These are phyloP conservation scores for Formica selysi DNA, from an alignment of 1,140 invertebrate genomes.

Conservation along the genomic window DNA sequence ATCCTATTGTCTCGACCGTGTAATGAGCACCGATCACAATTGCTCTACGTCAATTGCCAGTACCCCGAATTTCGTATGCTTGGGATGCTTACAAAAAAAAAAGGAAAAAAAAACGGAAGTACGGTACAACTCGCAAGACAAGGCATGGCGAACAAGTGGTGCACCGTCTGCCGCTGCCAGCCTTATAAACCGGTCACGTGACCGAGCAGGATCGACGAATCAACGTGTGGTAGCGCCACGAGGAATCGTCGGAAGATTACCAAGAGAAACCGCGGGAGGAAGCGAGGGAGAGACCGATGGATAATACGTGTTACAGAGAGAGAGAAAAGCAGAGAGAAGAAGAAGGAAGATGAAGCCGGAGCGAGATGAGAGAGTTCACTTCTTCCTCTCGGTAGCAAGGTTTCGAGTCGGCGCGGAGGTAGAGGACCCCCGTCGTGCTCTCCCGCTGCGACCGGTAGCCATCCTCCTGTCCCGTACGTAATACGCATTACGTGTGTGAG, in stretches of 20 bases:
- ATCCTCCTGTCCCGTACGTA: slow-evolving; percentile 86
- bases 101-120: slow-evolving; percentile 40
- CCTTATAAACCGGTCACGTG: slow-evolving; percentile 74
- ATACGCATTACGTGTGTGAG: slow-evolving; percentile 79
- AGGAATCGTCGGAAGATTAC: slow-evolving; percentile 41
- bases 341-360: slow-evolving; percentile 28
- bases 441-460: slow-evolving; percentile 86
- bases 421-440: slow-evolving; percentile 84
- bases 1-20: not conserved
- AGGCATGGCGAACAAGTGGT: slow-evolving; percentile 60
- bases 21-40: slow-evolving; percentile 1
- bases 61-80: slow-evolving; percentile 23
- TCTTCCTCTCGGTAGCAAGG: slow-evolving; percentile 81
- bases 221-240: slow-evolving; percentile 64
- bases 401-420: slow-evolving; percentile 77
- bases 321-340: slow-evolving; percentile 56
- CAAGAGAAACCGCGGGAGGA: slow-evolving; percentile 29
- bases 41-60: slow-evolving; percentile 14
- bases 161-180: slow-evolving; percentile 41
- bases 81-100: not conserved
- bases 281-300: slow-evolving; percentile 18
- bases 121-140: slow-evolving; percentile 25
- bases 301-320: slow-evolving; percentile 16
- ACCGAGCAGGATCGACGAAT: slow-evolving; percentile 60
- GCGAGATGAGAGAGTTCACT: slow-evolving; percentile 74